A percentile compares a stretch with the other conserved stretches of the same genome.
phyloP scores from a whole-genome alignment of 2,797 vertebrate species.

The Nasua narica region DNA sequence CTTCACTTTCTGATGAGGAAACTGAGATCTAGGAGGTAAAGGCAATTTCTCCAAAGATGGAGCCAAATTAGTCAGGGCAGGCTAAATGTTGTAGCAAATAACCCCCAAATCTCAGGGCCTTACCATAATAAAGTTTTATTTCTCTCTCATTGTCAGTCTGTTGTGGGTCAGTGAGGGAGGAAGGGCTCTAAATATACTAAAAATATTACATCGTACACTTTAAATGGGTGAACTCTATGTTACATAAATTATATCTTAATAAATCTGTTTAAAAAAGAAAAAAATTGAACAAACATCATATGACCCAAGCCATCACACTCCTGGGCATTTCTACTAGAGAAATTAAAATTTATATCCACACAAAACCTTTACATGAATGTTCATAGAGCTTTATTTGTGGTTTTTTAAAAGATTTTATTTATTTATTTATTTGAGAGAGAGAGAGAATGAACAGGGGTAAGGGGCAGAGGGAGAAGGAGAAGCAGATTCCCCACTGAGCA shows the following conservation, averaged over 20 bases:
- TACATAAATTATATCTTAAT: background rate
- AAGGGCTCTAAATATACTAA: background rate
- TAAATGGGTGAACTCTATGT: background rate
- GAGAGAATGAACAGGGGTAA: background rate
- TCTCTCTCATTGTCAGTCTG: background rate
- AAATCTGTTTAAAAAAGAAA: background rate
- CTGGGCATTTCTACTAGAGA: background rate
- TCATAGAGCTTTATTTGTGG: background rate
- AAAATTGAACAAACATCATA: background rate
- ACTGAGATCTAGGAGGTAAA: background rate
- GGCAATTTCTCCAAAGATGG: background rate
- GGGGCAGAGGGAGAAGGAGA: background rate
- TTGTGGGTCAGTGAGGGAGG: background rate
- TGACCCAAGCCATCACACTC: background rate
- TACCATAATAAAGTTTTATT: background rate
- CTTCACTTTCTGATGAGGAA: conserved; percentile 6
- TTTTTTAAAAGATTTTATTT: background rate
- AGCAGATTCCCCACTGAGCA: background rate
- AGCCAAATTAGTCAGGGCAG: background rate
- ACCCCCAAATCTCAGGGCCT: background rate
- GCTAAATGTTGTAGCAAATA: background rate
- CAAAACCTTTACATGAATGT: background rate
- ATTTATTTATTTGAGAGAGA: background rate
- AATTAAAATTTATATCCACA: background rate
- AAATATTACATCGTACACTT: background rate